Evolutionary conservation across 2,888 invertebrate genomes (phyloP).

Genomic region (Callyntrura sp.): DNA sequence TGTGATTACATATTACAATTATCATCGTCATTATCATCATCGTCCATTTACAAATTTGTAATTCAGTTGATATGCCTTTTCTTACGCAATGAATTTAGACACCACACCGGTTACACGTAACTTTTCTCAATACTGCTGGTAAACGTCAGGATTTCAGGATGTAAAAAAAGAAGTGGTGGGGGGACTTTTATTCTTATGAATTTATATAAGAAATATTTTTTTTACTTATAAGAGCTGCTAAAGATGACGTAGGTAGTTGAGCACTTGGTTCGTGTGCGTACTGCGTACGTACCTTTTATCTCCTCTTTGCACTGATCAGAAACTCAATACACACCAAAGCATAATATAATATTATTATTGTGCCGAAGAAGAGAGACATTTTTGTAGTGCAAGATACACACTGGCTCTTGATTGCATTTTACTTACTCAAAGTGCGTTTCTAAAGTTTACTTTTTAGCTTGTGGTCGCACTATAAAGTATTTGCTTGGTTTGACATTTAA

Average conservation of each 20-base stretch:
- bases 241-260: conserved; percentile 22
- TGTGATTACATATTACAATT: conserved; percentile 21
- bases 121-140: background rate
- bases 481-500: conserved; percentile 10
- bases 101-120: conserved; percentile 23
- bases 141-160: conserved; percentile 54
- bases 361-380: too few relatives aligned
- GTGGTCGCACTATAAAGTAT: background rate
- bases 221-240: conserved; percentile 2
- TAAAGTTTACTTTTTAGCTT: conserved; percentile 10
- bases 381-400: background rate
- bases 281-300: background rate
- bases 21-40: conserved; percentile 40
- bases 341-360: background rate
- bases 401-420: background rate
- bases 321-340: background rate
- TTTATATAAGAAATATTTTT: background rate
- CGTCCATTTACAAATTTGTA: conserved; percentile 48
- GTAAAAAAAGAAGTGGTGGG: conserved; percentile 16
- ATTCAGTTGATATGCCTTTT: conserved; percentile 43
- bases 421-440: conserved; percentile 18
- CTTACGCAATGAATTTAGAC: conserved; percentile 57
- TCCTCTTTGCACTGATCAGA: too few relatives aligned
- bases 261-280: conserved; percentile 10
- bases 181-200: conserved; percentile 33